A percentile compares a stretch with the other conserved stretches of the same genome.
Conservation (phyloP, 2,888 invertebrate genomes). For the Zygogramma bicolorata region DNA sequence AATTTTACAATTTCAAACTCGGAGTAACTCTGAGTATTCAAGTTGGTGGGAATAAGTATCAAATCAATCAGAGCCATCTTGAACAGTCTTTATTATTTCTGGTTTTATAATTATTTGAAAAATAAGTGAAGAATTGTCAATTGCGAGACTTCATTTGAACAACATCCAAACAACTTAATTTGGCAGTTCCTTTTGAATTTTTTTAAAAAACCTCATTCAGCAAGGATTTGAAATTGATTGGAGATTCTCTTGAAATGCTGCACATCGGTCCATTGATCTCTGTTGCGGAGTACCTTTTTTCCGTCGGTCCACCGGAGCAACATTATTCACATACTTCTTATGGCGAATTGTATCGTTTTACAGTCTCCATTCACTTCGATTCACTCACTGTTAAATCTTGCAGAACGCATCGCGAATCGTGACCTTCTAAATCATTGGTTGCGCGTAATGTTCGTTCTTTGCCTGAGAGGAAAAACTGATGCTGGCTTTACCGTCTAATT, state of each 20-base stretch:
- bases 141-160: too few species aligned
- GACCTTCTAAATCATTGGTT: constrained; percentile 31
- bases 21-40: too few species aligned
- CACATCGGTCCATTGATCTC: constrained; percentile 1
- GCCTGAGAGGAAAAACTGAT: background rate
- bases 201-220: too few species aligned
- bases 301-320: constrained; percentile 24
- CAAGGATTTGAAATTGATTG: background rate
- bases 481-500: background rate
- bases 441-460: constrained; percentile 3
- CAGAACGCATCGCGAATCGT: constrained; percentile 25
- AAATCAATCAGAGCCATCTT: too few species aligned
- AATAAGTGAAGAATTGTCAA: too few species aligned
- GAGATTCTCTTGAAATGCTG: background rate
- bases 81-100: too few species aligned
- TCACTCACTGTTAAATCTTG: constrained; percentile 31
- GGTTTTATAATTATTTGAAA: too few species aligned
- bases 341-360: constrained; percentile 44
- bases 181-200: background rate
- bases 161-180: too few species aligned
- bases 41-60: too few species aligned
- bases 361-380: constrained; percentile 41
- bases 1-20: too few species aligned
- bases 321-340: constrained; percentile 51
- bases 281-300: background rate